A percentile compares a stretch with the other conserved stretches of the same genome.
These are phyloP conservation scores for Argyra leucocephala DNA, from an alignment of 2,888 invertebrate species.

Conservation along the genomic window DNA sequence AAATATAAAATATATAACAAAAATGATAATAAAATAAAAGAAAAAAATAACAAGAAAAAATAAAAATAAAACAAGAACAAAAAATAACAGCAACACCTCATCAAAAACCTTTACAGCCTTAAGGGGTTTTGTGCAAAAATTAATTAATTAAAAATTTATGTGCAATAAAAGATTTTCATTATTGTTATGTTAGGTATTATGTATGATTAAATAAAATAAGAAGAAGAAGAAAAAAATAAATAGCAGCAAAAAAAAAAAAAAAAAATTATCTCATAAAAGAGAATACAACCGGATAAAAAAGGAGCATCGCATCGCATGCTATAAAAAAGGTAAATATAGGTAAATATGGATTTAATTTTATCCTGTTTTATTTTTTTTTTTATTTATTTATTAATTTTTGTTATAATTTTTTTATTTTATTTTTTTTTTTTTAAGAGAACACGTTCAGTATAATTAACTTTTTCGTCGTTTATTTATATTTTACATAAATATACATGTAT, in stretches of 20 bases:
- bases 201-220: neutral
- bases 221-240: neutral
- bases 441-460: conserved; percentile 6
- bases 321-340: conserved; percentile 6
- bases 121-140: neutral
- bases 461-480: neutral
- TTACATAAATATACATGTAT: neutral
- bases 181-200: conserved; percentile 1
- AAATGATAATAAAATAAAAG: neutral
- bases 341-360: neutral
- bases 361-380: neutral
- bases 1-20: neutral
- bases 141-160: conserved; percentile 6
- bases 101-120: neutral
- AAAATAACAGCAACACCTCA: neutral
- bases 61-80: neutral
- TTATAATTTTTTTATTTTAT: neutral
- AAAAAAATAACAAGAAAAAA: neutral
- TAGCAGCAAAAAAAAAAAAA: neutral
- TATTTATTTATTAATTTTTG: neutral
- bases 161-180: conserved; percentile 6
- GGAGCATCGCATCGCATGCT: neutral
- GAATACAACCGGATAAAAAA: neutral
- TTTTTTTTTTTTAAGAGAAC: neutral
- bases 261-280: neutral